These are phyloP conservation scores for Thaumetopoea pityocampa DNA, from an alignment of 1,140 invertebrate genomes.

Conservation along the genomic window DNA sequence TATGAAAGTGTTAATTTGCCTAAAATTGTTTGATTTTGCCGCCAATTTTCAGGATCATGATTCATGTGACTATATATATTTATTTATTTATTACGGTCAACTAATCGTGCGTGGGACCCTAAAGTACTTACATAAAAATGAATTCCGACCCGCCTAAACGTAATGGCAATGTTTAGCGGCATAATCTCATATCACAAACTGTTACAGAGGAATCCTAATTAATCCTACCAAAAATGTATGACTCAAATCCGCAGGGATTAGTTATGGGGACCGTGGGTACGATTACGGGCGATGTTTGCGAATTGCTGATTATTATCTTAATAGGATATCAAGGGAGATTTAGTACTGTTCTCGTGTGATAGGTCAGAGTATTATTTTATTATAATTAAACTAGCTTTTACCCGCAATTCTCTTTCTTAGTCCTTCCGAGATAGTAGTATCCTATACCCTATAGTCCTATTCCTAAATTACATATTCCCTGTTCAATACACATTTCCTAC, in stretches of 20 bases:
- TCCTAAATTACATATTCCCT: no score
- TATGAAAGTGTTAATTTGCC: no score
- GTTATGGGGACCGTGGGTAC: slow-evolving; percentile 30
- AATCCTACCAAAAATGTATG: slow-evolving; percentile 40
- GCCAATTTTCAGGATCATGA: no score
- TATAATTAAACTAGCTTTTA: slow-evolving; percentile 7
- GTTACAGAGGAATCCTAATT: slow-evolving; percentile 34
- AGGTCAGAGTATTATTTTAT: not conserved
- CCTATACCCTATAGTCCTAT: no score
- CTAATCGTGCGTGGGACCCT: not conserved
- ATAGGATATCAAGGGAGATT: slow-evolving; percentile 48
- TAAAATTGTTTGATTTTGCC: no score
- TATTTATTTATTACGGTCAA: slow-evolving; percentile 6
- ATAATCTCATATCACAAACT: slow-evolving; percentile 20
- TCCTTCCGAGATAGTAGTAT: no score
- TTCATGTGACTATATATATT: no score
- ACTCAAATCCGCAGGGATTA: slow-evolving; percentile 31
- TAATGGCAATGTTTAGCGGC: slow-evolving; percentile 17
- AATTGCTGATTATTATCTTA: slow-evolving; percentile 59
- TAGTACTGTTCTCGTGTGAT: slow-evolving; percentile 22
- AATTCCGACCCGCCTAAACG: slow-evolving; percentile 1
- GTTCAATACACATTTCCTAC: no score
- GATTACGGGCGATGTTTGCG: slow-evolving; percentile 40
- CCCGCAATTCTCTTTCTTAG: no score
- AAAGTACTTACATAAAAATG: slow-evolving; percentile 9